Evolutionary conservation across 2,797 vertebrate genomes (phyloP).

Genomic region (Bufotes viridis): DNA sequence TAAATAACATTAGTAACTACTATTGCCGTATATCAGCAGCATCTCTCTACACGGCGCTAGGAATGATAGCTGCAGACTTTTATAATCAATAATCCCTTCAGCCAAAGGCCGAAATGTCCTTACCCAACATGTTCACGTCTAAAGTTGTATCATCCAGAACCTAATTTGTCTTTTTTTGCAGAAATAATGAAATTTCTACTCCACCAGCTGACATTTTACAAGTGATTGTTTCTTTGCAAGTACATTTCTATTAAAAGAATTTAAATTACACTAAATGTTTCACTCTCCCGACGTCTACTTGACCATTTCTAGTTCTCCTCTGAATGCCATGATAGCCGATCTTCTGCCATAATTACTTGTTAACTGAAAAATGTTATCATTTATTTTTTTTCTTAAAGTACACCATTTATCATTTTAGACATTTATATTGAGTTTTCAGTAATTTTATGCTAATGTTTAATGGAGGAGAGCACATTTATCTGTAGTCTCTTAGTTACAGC

Average conservation of each 20-base stretch:
- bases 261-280: conserved; percentile 27
- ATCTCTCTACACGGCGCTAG: not conserved
- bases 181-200: conserved; percentile 6
- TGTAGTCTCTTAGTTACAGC: conserved; percentile 48
- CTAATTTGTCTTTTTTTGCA: not conserved
- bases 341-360: conserved; percentile 35
- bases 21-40: no score
- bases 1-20: not conserved
- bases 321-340: conserved; percentile 2
- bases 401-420: conserved; percentile 47
- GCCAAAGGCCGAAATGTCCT: conserved; percentile 12
- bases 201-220: conserved; percentile 34
- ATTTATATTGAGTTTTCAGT: conserved; percentile 50
- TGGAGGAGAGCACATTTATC: conserved; percentile 49
- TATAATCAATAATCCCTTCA: conserved; percentile 16
- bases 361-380: conserved; percentile 33
- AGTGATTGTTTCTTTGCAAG: conserved; percentile 35
- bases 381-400: conserved; percentile 34
- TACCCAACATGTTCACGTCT: conserved; percentile 5
- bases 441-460: conserved; percentile 50
- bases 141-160: conserved; percentile 9
- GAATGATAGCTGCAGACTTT: not conserved
- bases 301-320: conserved; percentile 20
- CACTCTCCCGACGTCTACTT: not conserved
- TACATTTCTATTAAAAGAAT: conserved; percentile 44